Conservation (phyloP, 30 jellyfish, hydroid and myxozoan species). For the Rhopilema esculentum region DNA sequence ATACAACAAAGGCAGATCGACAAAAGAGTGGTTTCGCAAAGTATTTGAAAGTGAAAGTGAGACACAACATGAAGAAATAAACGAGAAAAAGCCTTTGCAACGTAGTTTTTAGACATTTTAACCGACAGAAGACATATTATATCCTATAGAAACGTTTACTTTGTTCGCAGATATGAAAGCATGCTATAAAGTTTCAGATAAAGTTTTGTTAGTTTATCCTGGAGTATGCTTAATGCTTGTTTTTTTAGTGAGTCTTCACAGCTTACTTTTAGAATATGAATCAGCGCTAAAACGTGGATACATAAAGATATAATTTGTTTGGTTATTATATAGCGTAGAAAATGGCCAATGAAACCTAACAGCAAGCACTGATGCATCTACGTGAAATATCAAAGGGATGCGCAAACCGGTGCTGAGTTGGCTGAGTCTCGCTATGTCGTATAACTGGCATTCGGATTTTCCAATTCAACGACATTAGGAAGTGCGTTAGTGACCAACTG, state of each 20-base stretch:
- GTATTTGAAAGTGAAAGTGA: too few species aligned
- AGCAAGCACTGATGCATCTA: constrained; percentile 19
- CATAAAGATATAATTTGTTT: background rate
- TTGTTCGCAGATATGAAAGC: constrained; percentile 9
- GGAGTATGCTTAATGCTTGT: background rate
- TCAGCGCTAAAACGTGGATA: background rate
- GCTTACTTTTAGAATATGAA: constrained; percentile 2
- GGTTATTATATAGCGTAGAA: background rate
- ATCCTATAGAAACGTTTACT: background rate
- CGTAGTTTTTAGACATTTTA: background rate
- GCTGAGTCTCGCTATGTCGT: constrained; percentile 6
- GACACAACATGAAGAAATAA: too few species aligned
- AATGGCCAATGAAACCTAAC: background rate
- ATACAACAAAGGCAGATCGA: too few species aligned
- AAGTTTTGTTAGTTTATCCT: constrained; percentile 16
- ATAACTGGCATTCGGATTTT: constrained; percentile 4
- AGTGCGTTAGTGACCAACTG: constrained; percentile 14
- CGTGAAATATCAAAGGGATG: constrained; percentile 14
- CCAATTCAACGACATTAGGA: background rate
- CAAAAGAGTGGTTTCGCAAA: too few species aligned
- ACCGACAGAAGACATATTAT: background rate
- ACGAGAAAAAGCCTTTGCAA: too few species aligned
- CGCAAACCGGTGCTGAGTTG: constrained; percentile 17
- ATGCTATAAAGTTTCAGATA: constrained; percentile 8
- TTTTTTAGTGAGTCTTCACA: background rate